Evolutionary conservation across 1,140 invertebrate genomes (phyloP), one percentile per base, ranked within the genome.

Genomic region (Drosophila subpulchrella): DNA sequence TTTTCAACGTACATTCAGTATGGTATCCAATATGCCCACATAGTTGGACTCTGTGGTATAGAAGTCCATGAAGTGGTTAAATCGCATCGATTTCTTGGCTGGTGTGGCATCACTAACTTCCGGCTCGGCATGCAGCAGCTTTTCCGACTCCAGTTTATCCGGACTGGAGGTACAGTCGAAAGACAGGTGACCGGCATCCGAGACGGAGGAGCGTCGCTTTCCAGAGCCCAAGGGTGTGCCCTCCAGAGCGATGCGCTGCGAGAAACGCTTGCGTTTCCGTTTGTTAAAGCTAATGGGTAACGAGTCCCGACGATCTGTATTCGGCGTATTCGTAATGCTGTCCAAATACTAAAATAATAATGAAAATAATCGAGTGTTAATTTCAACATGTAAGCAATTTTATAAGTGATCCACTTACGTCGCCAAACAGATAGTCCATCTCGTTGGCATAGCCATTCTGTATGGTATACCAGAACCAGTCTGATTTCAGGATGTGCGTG

Each of bases 21-120:
- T 98, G 44, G 97, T 99, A 79, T 97, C 95, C 62, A 99, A 94
- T 85, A 99, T 98, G 53, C 95, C 96, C 47, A 99, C 97, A 94
- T 99, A 99, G 94, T 99, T 99, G 36, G 95, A 97, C 93, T 99
- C 98, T 8, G 98, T 99, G 92, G 99, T 97, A 34, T 98, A 95
- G 50, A 99, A 94, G 93, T 99, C 98, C 91, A 97, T 95, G 83
- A 98, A 98, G 41, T 97, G 96, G 92, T 96, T 95, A 80, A 96
- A 95, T 30, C 97, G 93, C 38, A 95, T 94, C 6, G 96, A 95
- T 61, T 95, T 93, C 79, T 94, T 94, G 75, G 94, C 94, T 48
- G 93, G 92, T 34, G 92, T 84, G n/a, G 62, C 34, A 59, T 94
- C 94, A 44, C 51, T 75, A 6, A 39, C 61, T 92, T 95, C 94